Base-by-base conservation (phyloP, 1,140 invertebrate species). In the Drosophila bocqueti region DNA sequence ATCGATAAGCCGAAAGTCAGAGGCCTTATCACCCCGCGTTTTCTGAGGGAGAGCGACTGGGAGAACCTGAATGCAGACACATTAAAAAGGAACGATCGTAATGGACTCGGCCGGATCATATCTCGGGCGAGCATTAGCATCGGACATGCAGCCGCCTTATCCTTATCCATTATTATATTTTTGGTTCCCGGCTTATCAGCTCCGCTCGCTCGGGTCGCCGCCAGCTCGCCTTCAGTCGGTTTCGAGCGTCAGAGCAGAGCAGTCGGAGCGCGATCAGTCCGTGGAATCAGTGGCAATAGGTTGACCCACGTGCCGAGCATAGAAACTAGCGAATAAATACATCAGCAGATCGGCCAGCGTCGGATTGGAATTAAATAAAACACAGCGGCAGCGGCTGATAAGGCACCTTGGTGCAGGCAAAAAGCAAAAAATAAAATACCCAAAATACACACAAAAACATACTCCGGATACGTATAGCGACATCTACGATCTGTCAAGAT, bases 1-100 rank as follows among this genome's bases (percentile, higher is more conserved):
- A 87, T 81, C 62, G 84, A 87, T 87, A 89, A 89, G 81, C 29
- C 54, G 64, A 57, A 60, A 59, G 74, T 76, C 76, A 73, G 36
- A 2, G 45, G 36, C 34, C 63, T 78, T 83, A 83, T 83, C 76
- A n/a, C 63, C 40, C 55, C 54, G n/a, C 59, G 58, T 24, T 54
- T 21, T 24, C 29, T 34, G 11, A 38, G 49, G 42, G 43, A 36
- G 49, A 55, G 10, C 16, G 42, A 47, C n/a, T 21, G 29, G 46
- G 29, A 47, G 52, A 49, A 52, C 38, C 26, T 34, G 10, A 18
- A n/a, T 60, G 65, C 79, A 79, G 80, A 82, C 80, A 60, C 49
- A 64, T 67, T 76, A 65, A 64, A 45, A 49, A 69, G 36, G 21
- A 57, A 38, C 43, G 42, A 67, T 40, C 46, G 52, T n/a, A 55